Evolutionary conservation across 2,113 vertebrate species (phyloP).

Genomic region (Rattus norvegicus): GRCr8 NC_086026.1:83582501-83583000

Average conservation of each 20-base stretch:
- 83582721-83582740: background rate
- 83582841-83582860: background rate
- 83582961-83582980: background rate
- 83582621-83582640: constrained; percentile 40
- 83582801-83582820: background rate
- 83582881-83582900: background rate
- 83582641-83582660: constrained; percentile 22
- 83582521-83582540: background rate
- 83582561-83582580: background rate
- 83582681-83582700: background rate
- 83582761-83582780: background rate
- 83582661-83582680: background rate
- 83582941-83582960: background rate
- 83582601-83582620: background rate
- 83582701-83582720: background rate
- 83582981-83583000: background rate
- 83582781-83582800: background rate
- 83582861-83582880: background rate
- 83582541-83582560: background rate
- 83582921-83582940: background rate
- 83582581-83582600: constrained; percentile 14
- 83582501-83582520: background rate
- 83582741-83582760: constrained; percentile 29
- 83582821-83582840: background rate
- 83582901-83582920: background rate